Conservation (phyloP, 2,797 vertebrate species). For the Molossus molossus region DNA sequence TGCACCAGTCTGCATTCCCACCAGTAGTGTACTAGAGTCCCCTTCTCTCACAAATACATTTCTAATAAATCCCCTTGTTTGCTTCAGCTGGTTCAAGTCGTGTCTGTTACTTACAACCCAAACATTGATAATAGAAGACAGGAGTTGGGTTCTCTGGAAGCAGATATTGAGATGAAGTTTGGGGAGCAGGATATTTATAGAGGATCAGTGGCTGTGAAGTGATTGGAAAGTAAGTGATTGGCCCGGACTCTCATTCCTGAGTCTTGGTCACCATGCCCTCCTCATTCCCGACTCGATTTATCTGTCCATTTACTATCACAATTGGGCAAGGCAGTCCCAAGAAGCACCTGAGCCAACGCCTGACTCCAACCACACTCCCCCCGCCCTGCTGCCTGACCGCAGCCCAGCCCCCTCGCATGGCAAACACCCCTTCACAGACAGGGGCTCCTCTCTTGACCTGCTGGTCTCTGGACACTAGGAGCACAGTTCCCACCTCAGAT, state of each 20-base stretch:
- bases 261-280: neutral
- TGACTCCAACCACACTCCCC: too few relatives aligned
- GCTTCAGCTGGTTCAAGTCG: neutral
- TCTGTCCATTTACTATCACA: neutral
- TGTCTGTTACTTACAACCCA: constrained; percentile 45
- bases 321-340: neutral
- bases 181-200: neutral
- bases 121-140: neutral
- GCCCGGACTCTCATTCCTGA: neutral
- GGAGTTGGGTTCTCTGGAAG: neutral
- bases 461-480: too few relatives aligned
- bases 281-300: neutral
- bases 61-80: constrained; percentile 70
- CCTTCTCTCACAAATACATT: neutral
- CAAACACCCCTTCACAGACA: neutral
- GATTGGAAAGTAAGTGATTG: neutral
- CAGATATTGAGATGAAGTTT: neutral
- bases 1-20: too few relatives aligned
- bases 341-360: neutral
- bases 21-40: too few relatives aligned
- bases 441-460: neutral
- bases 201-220: neutral
- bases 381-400: neutral
- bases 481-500: neutral
- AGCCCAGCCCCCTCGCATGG: neutral